Percentiles rank a stretch among this genome's conserved stretches.
phyloP scores from a whole-genome alignment of 2,888 invertebrate species.

The Lasioglossum malachurum region DNA sequence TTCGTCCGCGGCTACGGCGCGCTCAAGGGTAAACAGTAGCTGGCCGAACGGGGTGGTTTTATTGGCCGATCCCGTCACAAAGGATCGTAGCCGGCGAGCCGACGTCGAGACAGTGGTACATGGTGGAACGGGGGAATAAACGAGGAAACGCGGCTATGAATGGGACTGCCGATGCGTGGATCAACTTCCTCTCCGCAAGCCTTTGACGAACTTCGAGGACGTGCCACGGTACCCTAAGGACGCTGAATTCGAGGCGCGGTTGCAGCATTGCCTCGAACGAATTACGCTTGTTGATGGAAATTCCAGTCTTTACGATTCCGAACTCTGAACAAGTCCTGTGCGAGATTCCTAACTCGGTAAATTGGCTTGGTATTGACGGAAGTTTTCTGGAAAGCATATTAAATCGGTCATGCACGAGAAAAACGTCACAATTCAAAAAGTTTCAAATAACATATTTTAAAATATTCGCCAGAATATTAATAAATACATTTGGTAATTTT shows the following conservation, averaged over 20 bases:
- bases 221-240: background rate
- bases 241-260: background rate
- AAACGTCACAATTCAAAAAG: too few relatives aligned
- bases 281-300: too few relatives aligned
- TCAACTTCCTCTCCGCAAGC: background rate
- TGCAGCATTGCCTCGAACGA: background rate
- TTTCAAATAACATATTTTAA: too few relatives aligned
- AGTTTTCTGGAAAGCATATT: too few relatives aligned
- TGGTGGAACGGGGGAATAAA: constrained; percentile 19
- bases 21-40: constrained; percentile 60
- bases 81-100: constrained; percentile 29
- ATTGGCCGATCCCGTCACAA: constrained; percentile 49
- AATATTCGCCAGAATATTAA: too few relatives aligned
- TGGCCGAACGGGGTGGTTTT: constrained; percentile 57
- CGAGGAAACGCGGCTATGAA: constrained; percentile 54
- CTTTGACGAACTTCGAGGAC: background rate
- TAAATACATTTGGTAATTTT: too few relatives aligned
- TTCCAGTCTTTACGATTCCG: too few relatives aligned
- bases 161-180: constrained; percentile 38
- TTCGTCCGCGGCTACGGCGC: constrained; percentile 32
- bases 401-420: too few relatives aligned
- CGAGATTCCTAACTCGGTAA: background rate
- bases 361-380: too few relatives aligned
- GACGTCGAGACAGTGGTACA: constrained; percentile 10
- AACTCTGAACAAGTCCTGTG: too few relatives aligned